phyloP scores from a whole-genome alignment of 2,888 invertebrate genomes.

The Galerucella calmariensis region DNA sequence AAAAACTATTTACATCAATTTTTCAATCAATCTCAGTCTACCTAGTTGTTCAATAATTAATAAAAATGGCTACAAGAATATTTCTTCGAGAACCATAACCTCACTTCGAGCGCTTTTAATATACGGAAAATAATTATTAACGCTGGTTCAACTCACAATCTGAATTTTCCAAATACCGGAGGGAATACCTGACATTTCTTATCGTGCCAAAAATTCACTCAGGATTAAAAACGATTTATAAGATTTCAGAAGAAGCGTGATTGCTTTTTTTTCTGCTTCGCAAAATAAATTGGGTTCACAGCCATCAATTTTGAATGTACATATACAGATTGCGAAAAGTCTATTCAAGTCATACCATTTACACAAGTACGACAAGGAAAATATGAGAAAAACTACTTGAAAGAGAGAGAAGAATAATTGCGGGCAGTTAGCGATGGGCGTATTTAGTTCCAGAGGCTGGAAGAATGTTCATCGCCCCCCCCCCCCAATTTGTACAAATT shows the following conservation, averaged over 20 bases:
- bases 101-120: not conserved
- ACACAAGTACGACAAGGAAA: no score
- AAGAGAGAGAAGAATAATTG: no score
- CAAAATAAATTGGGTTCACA: constrained; percentile 13
- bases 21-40: no score
- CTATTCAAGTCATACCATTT: no score
- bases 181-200: constrained; percentile 7
- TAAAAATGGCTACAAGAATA: not conserved
- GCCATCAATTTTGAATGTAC: not conserved
- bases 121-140: not conserved
- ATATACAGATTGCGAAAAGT: no score
- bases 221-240: constrained; percentile 18
- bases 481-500: no score
- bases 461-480: no score
- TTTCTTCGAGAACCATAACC: not conserved
- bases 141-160: not conserved
- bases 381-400: no score
- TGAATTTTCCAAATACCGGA: not conserved
- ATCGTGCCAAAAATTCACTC: not conserved
- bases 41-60: no score
- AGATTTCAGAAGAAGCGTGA: constrained; percentile 11
- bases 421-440: no score
- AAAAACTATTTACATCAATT: no score
- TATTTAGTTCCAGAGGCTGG: no score
- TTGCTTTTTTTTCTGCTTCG: not conserved